These are phyloP conservation scores for Listronotus bonariensis DNA, from an alignment of 1,140 invertebrate species.

Conservation along the genomic window DNA sequence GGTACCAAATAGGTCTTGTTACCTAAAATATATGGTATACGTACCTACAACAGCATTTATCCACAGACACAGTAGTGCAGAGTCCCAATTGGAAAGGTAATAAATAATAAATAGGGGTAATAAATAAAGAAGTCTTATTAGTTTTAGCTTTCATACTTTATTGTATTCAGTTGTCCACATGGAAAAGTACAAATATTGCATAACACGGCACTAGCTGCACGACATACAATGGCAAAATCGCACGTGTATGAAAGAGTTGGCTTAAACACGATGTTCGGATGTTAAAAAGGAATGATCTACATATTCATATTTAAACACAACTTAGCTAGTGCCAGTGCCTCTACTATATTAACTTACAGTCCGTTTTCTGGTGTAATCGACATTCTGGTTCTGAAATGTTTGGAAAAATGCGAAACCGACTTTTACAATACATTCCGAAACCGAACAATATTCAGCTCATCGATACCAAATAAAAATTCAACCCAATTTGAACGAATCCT, in stretches of 20 bases:
- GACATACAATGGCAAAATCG: slow-evolving; percentile 33
- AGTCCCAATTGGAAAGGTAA: not conserved
- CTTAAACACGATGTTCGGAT: slow-evolving; percentile 4
- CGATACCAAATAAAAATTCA: slow-evolving; percentile 43
- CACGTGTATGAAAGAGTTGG: not conserved
- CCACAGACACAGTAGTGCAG: too few relatives aligned
- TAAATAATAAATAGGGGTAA: not conserved
- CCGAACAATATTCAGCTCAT: slow-evolving; percentile 45
- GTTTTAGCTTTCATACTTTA: slow-evolving; percentile 54
- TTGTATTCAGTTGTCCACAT: slow-evolving; percentile 59
- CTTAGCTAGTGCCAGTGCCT: slow-evolving; percentile 42
- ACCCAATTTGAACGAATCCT: slow-evolving; percentile 46
- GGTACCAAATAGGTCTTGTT: too few relatives aligned
- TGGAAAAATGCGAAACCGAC: slow-evolving; percentile 32
- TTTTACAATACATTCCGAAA: slow-evolving; percentile 40
- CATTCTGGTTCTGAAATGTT: slow-evolving; percentile 50
- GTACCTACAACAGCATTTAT: too few relatives aligned
- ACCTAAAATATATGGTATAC: too few relatives aligned
- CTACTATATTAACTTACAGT: slow-evolving; percentile 45
- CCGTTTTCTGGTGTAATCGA: slow-evolving; percentile 46
- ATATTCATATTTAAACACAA: not conserved
- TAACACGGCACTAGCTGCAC: slow-evolving; percentile 55
- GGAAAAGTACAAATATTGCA: slow-evolving; percentile 60
- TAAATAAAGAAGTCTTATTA: slow-evolving; percentile 20
- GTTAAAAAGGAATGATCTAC: slow-evolving; percentile 4